Percentiles rank a stretch among this genome's conserved stretches.
Conservation (phyloP, 2,113 vertebrate genomes). For the Thryonomys swinderianus region DNA sequence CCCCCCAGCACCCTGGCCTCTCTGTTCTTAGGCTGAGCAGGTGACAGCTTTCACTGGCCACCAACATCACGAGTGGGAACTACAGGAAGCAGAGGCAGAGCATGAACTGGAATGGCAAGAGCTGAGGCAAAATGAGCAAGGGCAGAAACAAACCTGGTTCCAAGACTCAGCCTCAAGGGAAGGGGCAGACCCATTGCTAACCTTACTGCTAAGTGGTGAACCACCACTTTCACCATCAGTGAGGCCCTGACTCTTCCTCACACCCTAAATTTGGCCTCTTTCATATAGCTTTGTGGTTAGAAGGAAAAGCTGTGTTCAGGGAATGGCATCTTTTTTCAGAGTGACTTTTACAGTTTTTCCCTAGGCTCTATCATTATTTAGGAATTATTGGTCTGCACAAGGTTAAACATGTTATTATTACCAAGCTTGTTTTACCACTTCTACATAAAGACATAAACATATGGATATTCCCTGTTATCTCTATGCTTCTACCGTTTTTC, state of each 20-base stretch:
- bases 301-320: background rate
- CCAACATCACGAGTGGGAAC: background rate
- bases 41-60: background rate
- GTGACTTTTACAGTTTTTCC: background rate
- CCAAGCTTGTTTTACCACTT: background rate
- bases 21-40: background rate
- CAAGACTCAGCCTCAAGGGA: background rate
- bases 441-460: background rate
- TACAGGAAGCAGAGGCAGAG: background rate
- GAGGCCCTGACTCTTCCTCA: background rate
- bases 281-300: background rate
- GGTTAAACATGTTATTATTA: background rate
- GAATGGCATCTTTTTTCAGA: background rate
- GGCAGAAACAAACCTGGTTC: background rate
- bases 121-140: background rate
- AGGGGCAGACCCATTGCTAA: accelerated
- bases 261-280: background rate
- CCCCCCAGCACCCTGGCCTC: background rate
- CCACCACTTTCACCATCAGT: background rate
- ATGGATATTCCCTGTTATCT: background rate
- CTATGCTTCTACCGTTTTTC: background rate
- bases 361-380: background rate
- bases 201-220: background rate
- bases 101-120: background rate
- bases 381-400: background rate